A percentile compares a stretch with the other conserved stretches of the same genome.
phyloP scores from a whole-genome alignment of 2,797 vertebrate genomes.

The Gorsachius magnificus region DNA sequence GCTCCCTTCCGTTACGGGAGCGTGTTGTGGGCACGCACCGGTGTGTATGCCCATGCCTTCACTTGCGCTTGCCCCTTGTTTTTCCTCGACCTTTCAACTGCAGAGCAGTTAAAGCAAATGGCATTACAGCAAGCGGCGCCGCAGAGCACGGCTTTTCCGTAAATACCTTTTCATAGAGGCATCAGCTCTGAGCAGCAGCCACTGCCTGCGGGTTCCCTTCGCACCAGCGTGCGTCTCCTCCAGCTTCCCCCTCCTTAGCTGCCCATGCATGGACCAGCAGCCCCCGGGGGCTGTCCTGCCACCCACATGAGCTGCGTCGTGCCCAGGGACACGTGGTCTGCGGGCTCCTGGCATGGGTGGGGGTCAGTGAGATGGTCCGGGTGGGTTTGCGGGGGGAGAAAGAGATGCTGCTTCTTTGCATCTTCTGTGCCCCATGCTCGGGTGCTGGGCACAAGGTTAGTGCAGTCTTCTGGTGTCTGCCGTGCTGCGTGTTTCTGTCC shows the following conservation, averaged over 20 bases:
- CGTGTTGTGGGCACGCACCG: fast-evolving
- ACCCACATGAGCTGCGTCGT: fast-evolving
- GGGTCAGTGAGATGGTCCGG: neutral
- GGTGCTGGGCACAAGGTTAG: neutral
- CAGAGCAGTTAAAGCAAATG: neutral
- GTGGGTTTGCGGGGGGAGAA: fast-evolving
- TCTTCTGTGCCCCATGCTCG: fast-evolving
- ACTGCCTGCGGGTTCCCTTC: fast-evolving
- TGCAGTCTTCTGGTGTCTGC: neutral
- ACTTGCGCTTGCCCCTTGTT: neutral
- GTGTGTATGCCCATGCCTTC: neutral
- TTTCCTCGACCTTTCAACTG: neutral
- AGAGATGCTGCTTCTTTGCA: neutral
- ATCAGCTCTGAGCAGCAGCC: neutral
- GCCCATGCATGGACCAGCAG: fast-evolving
- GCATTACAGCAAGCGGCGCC: neutral
- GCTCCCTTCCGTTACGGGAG: fast-evolving
- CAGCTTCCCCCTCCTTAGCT: neutral
- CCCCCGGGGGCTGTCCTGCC: fast-evolving
- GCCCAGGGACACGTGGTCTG: neutral
- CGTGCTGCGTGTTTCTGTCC: fast-evolving
- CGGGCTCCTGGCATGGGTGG: fast-evolving
- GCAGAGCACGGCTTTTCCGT: neutral
- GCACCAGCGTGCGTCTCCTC: fast-evolving
- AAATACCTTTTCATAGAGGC: neutral